Base-by-base conservation (phyloP, 2,888 invertebrate species). In the Lasioglossum zephyrum region DNA sequence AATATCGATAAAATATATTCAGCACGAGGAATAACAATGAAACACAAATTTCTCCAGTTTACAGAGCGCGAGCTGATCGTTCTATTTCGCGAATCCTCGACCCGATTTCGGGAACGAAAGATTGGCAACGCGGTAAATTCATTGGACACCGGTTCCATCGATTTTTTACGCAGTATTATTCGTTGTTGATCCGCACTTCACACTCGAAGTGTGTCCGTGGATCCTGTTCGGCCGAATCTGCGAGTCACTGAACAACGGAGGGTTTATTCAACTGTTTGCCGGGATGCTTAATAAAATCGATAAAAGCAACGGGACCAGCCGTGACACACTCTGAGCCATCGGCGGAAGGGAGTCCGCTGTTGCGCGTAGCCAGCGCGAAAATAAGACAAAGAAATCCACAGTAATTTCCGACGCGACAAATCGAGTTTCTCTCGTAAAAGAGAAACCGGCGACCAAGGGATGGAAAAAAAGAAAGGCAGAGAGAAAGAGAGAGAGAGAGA, bases 341-440 rank as follows among this genome's bases (percentile, higher is more conserved):
- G 31, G 3, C 63, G 63, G 31, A 63, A 31, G 18, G 18, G 31
- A 31, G n/a, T 18, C 63, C 31, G 16, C 63, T 63, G 63, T 63
- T 31, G 31, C 63, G 63, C 9, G 53, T 57, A 53, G 53, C 53
- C 53, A 16, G 60, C 60, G 16, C 60, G 26, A 60, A 60, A 60
- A 60, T 60, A 41, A 60, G 47, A 8, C 47, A 36, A 63, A 81
- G 66, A 22, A 53, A n/a, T 73, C 36, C 49, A 8, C 16, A 57
- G 31, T 60, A 70, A 82, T 84, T 82, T 70, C 78, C 41, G 39
- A 41, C 76, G 26, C 60, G 75, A 66, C 66, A 66, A 69, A 84
- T 79, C 41, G 73, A 53, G 13, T 79, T 70, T 79, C 39, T 16
- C 4, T 11, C 2, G 31, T 69, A 31, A 57, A 22, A 69, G 39